These are phyloP conservation scores for Alaudala cheleensis DNA, from an alignment of 2,113 vertebrate genomes.

Conservation along the genomic window DNA sequence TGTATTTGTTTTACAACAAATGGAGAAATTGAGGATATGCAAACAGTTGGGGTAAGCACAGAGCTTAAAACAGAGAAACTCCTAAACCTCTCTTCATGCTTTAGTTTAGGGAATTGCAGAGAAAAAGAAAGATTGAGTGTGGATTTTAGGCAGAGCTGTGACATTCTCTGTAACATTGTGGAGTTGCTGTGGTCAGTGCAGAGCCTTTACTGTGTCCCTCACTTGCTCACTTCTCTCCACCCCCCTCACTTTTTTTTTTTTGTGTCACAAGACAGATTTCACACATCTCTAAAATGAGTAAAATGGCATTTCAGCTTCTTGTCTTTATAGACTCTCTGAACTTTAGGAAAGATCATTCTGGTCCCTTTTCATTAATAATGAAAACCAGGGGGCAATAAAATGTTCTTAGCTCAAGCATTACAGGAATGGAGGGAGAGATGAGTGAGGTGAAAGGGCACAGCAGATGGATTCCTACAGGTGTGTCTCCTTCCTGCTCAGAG, in stretches of 20 bases:
- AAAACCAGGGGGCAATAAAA: constrained; percentile 85
- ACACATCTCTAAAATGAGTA: constrained; percentile 81
- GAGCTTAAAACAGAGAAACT: background rate
- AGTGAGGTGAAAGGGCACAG: constrained; percentile 64
- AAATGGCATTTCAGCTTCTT: constrained; percentile 84
- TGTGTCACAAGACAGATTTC: constrained; percentile 79
- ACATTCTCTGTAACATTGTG: background rate
- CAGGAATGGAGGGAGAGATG: constrained; percentile 16
- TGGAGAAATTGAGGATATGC: background rate
- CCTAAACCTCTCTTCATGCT: background rate
- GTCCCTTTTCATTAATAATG: constrained; percentile 89
- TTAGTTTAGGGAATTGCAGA: background rate
- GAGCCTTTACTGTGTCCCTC: background rate
- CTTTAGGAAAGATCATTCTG: constrained; percentile 86
- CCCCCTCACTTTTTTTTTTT: constrained; percentile 17
- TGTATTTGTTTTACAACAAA: background rate
- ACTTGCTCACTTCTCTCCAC: background rate
- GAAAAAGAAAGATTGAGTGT: background rate
- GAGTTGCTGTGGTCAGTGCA: constrained; percentile 23
- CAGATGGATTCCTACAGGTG: constrained; percentile 67
- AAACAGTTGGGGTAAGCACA: background rate
- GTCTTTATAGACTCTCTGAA: constrained; percentile 88
- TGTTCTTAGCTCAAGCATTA: constrained; percentile 68
- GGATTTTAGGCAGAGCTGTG: background rate
- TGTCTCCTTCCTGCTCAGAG: background rate